phyloP scores from a whole-genome alignment of 2,888 invertebrate genomes.

The Rhorus exstirpatorius region DNA sequence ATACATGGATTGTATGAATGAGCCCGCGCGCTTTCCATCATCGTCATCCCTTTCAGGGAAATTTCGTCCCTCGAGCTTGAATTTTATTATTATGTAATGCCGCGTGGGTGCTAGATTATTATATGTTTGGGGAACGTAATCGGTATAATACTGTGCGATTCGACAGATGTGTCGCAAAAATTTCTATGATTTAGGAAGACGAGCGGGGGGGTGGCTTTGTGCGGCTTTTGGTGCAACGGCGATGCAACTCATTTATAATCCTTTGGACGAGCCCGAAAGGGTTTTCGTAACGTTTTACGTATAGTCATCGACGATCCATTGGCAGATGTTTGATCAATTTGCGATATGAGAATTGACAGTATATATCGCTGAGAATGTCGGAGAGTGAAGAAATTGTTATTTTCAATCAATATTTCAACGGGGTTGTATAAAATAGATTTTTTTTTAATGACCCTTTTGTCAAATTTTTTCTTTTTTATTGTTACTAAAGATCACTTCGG shows the following conservation, averaged over 20 bases:
- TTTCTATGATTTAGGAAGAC: conserved; percentile 17
- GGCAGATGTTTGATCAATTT: conserved; percentile 62
- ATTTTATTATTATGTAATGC: conserved; percentile 49
- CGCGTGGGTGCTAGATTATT: conserved; percentile 45
- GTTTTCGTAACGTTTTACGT: conserved; percentile 23
- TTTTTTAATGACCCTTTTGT: too few relatives aligned
- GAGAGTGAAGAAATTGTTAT: background rate
- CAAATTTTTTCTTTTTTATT: background rate
- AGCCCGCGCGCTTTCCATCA: conserved; percentile 34
- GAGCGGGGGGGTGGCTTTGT: conserved; percentile 18
- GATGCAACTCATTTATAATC: conserved; percentile 23
- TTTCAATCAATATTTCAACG: background rate
- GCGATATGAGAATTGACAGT: background rate
- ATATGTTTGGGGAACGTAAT: background rate
- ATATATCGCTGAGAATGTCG: background rate
- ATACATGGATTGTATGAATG: conserved; percentile 40
- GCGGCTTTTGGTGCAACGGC: conserved; percentile 3
- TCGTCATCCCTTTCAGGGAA: conserved; percentile 28
- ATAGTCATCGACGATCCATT: conserved; percentile 16
- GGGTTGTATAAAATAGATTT: background rate
- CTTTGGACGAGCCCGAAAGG: conserved; percentile 22
- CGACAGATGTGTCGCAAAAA: conserved; percentile 58
- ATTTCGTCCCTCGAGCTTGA: conserved; percentile 1
- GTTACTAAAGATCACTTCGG: background rate
- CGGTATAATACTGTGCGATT: conserved; percentile 23